phyloP scores from a whole-genome alignment of 1,140 invertebrate genomes.

The Oppia nitens region DNA sequence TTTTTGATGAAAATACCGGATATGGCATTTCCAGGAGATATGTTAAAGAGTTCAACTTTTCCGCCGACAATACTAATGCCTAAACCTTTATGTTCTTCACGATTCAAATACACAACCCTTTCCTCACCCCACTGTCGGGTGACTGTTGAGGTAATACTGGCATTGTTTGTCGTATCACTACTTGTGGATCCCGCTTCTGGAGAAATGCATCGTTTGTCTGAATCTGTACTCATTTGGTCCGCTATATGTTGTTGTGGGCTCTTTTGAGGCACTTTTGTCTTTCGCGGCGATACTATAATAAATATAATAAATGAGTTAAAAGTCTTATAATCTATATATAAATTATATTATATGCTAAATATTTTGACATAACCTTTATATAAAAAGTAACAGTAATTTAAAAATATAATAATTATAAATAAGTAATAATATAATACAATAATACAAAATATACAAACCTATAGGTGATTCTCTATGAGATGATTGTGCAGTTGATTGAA shows the following conservation, averaged over 20 bases:
- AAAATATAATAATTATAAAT: no score
- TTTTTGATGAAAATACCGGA: slow-evolving; percentile 97
- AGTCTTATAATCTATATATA: no score
- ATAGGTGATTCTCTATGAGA: background rate
- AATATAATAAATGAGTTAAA: background rate
- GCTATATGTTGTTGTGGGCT: background rate
- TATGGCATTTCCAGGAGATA: slow-evolving; percentile 34
- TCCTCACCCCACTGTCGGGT: slow-evolving; percentile 62
- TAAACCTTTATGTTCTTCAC: slow-evolving; percentile 53
- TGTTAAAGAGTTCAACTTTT: slow-evolving; percentile 47
- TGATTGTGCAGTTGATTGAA: no score
- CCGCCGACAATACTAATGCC: slow-evolving; percentile 96
- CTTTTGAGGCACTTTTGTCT: background rate
- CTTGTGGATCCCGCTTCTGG: background rate
- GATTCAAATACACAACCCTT: slow-evolving; percentile 46
- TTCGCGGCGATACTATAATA: background rate
- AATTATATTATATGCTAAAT: no score
- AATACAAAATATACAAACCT: no score
- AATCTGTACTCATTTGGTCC: background rate
- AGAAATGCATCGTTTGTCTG: background rate
- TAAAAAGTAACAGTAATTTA: no score
- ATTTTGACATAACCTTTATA: no score
- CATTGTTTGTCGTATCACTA: background rate
- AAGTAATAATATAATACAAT: no score
- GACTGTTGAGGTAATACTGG: background rate